A percentile compares a stretch with the other conserved stretches of the same genome.
Conservation (phyloP, 2,888 invertebrate genomes). For the Leucania comma region DNA sequence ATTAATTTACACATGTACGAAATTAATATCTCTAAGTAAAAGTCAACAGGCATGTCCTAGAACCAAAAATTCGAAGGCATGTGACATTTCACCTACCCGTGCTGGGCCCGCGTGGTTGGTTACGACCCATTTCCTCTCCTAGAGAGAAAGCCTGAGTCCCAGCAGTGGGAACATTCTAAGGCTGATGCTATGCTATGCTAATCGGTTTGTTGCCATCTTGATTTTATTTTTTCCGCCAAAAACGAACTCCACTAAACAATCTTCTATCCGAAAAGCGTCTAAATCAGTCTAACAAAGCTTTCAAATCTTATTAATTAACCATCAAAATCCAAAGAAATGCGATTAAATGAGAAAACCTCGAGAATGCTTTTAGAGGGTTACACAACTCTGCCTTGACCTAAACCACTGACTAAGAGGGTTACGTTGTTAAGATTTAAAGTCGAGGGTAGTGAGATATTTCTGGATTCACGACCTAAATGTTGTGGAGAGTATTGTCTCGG, state of each 20-base stretch:
- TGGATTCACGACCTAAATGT: background rate
- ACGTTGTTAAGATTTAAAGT: constrained; percentile 36
- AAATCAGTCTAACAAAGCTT: background rate
- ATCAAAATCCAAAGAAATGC: constrained; percentile 20
- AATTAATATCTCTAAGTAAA: too few species aligned
- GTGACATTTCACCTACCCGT: too few species aligned
- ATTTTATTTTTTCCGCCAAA: background rate
- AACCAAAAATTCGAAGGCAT: too few species aligned
- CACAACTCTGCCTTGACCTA: constrained; percentile 10
- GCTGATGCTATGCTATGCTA: too few species aligned
- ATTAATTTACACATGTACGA: too few species aligned
- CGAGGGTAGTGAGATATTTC: constrained; percentile 23
- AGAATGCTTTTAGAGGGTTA: constrained; percentile 40
- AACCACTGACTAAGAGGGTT: constrained; percentile 44
- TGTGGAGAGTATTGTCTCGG: background rate
- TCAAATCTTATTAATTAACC: constrained; percentile 6
- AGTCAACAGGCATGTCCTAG: too few species aligned
- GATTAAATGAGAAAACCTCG: constrained; percentile 14
- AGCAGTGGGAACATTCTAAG: too few species aligned
- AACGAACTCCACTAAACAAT: background rate
- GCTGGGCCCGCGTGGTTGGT: too few species aligned
- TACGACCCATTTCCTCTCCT: too few species aligned
- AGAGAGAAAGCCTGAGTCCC: too few species aligned
- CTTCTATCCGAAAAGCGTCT: background rate
- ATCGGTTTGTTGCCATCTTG: background rate